Evolutionary conservation across 2,888 invertebrate species (phyloP).

Genomic region (Tubulanus polymorphus): DNA sequence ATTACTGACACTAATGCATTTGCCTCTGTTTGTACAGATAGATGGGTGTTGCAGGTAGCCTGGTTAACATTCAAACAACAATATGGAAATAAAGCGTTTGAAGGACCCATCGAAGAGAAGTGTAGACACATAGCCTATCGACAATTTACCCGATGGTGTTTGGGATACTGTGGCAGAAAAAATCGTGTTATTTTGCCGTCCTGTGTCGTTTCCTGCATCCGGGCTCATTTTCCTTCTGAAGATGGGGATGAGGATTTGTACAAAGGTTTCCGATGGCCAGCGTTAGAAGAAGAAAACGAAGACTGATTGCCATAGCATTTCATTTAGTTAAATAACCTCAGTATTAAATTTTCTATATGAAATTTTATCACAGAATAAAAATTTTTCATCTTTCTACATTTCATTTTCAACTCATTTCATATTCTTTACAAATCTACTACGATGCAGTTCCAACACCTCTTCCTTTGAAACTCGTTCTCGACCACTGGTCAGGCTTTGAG

Average conservation of each 20-base stretch:
- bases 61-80: not conserved
- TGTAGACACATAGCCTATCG: conserved; percentile 12
- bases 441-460: too few relatives aligned
- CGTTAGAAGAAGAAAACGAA: too few relatives aligned
- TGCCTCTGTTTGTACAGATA: not conserved
- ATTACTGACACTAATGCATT: not conserved
- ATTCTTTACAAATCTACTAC: too few relatives aligned
- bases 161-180: conserved; percentile 11
- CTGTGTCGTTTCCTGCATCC: conserved; percentile 9
- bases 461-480: too few relatives aligned
- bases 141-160: conserved; percentile 12
- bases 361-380: too few relatives aligned
- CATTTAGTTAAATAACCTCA: too few relatives aligned
- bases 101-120: not conserved
- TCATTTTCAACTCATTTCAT: too few relatives aligned
- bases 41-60: not conserved
- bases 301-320: too few relatives aligned
- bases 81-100: not conserved
- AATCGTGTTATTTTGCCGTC: conserved; percentile 13
- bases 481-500: too few relatives aligned
- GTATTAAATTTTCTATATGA: too few relatives aligned
- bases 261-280: too few relatives aligned
- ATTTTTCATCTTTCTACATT: too few relatives aligned
- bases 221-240: not conserved
- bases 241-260: not conserved